Conservation (phyloP, 2,888 invertebrate species). For the Cerastis leucographa region DNA sequence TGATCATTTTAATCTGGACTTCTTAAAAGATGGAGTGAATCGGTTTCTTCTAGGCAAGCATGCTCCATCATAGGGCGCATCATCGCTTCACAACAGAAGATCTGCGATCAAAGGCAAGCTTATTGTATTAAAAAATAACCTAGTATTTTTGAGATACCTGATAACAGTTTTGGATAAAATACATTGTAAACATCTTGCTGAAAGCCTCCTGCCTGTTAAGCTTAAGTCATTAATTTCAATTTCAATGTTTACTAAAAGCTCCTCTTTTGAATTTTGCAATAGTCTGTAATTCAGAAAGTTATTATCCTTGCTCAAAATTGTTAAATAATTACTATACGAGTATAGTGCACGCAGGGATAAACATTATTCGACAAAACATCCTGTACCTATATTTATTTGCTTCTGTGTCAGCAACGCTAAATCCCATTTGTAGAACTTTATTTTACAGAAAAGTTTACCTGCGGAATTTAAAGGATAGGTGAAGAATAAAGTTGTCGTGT, state of each 20-base stretch:
- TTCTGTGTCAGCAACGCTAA: slow-evolving; percentile 7
- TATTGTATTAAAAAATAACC: too few relatives aligned
- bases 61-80: too few relatives aligned
- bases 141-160: neutral
- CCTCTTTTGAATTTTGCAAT: neutral
- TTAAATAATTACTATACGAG: neutral
- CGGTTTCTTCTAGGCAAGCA: too few relatives aligned
- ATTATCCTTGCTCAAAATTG: neutral
- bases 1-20: too few relatives aligned
- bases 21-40: too few relatives aligned
- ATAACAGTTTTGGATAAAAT: neutral
- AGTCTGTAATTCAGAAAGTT: neutral
- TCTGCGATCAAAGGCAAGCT: too few relatives aligned
- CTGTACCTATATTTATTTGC: slow-evolving; percentile 17
- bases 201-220: neutral
- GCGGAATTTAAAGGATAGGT: slow-evolving; percentile 19
- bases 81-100: too few relatives aligned
- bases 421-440: slow-evolving; percentile 34
- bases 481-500: slow-evolving; percentile 36
- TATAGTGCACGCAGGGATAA: neutral
- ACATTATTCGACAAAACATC: neutral
- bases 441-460: slow-evolving; percentile 12
- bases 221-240: neutral
- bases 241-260: neutral
- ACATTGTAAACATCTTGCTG: neutral